phyloP scores from a whole-genome alignment of 2,888 invertebrate genomes.

The Drosophila emarginata region DNA sequence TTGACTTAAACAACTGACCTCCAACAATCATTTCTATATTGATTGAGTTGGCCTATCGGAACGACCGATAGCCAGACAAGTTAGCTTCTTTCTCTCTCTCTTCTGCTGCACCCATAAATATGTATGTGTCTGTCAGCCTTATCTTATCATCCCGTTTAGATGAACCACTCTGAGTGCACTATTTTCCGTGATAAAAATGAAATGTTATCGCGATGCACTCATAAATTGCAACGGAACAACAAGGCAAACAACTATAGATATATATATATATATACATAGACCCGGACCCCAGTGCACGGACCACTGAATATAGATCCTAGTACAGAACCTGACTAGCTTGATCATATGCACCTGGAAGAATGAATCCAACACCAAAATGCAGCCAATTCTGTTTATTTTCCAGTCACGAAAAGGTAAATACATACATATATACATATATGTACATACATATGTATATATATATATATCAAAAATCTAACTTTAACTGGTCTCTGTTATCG shows the following conservation, averaged over 20 bases:
- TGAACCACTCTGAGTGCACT: conserved; percentile 61
- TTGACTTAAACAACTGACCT: conserved; percentile 78
- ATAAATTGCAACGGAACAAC: conserved; percentile 74
- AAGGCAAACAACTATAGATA: conserved; percentile 57
- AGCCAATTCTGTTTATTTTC: not conserved
- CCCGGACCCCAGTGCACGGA: conserved; percentile 7
- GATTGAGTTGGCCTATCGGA: conserved; percentile 49
- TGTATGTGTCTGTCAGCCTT: conserved; percentile 10
- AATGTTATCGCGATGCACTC: conserved; percentile 62
- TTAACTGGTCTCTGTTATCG: conserved; percentile 12
- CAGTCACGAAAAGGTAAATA: not conserved
- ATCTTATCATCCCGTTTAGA: conserved; percentile 71
- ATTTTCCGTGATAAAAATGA: conserved; percentile 61
- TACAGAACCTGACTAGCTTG: conserved; percentile 28
- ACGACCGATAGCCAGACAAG: conserved; percentile 50
- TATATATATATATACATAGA: no score
- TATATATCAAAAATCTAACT: conserved; percentile 18
- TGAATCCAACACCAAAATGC: conserved; percentile 45
- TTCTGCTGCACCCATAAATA: not conserved
- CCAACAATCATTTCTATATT: conserved; percentile 76
- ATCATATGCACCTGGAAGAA: conserved; percentile 10
- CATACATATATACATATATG: not conserved
- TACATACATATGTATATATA: not conserved
- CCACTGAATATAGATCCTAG: not conserved
- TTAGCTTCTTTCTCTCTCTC: conserved; percentile 2